These are phyloP conservation scores for Eueides isabella DNA, from an alignment of 1,140 invertebrate species.

Conservation along the genomic window DNA sequence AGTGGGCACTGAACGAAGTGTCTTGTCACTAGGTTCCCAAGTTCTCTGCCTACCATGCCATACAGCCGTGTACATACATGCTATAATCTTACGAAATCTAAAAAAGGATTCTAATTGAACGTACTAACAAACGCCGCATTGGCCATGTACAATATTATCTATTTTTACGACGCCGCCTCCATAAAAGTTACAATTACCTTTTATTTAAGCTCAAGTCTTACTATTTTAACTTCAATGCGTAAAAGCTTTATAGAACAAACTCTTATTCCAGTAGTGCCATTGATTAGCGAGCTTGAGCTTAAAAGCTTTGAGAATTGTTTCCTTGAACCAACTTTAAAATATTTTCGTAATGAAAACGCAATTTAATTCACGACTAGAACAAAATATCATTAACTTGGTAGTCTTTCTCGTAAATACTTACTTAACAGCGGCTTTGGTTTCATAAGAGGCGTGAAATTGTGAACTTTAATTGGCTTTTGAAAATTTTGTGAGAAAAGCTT, in stretches of 20 bases:
- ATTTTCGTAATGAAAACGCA: constrained; percentile 1
- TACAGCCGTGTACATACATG: too few species aligned
- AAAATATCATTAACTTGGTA: not conserved
- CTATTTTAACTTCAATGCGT: constrained; percentile 35
- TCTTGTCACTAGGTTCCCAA: too few species aligned
- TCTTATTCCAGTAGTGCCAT: constrained; percentile 22
- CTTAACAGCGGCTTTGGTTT: not conserved
- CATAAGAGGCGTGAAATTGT: constrained; percentile 2
- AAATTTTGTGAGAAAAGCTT: not conserved
- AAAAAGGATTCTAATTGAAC: constrained; percentile 48
- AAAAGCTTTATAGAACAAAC: not conserved
- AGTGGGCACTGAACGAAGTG: too few species aligned
- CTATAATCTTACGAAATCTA: not conserved
- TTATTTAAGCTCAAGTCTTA: not conserved
- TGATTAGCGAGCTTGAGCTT: constrained; percentile 40
- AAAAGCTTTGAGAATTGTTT: constrained; percentile 17
- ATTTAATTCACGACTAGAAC: not conserved
- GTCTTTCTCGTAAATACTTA: not conserved
- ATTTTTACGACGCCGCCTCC: constrained; percentile 56
- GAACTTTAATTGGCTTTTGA: not conserved
- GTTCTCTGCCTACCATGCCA: too few species aligned
- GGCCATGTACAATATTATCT: constrained; percentile 45
- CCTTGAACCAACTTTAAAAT: not conserved
- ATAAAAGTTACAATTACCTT: constrained; percentile 43
- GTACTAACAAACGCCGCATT: constrained; percentile 45